Base-by-base conservation (phyloP, 2,113 vertebrate species). In the Oreochromis niloticus region DNA sequence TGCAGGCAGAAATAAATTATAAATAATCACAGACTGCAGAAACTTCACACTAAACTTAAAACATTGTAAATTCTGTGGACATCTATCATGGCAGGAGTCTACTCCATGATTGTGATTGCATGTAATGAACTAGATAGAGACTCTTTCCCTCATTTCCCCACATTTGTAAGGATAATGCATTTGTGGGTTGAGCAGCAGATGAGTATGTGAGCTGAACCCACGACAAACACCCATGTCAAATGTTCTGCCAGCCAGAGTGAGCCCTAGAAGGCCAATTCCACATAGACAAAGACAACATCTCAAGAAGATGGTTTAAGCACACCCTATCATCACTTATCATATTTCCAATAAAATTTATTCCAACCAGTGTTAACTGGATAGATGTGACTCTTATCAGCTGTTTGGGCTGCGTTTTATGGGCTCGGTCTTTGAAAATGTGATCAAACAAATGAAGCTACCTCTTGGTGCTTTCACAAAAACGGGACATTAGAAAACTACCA, bases 111-210 rank as follows among this genome's bases (percentile, higher is more conserved):
- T 16, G 7, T 59, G 24, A 16, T 9, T 59, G 56, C 56, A 59
- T 59, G 56, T 59, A 59, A 59, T 16, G 7, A 59, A 30, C 56
- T 57, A 24, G 24, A 59, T 0, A 1, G 0, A 30, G 56, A 57
- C 55, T 14, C 14, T 55, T 57, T 27, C 24, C 55, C 55, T 57
- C 55, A 1, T 57, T 14, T 27, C 24, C 12, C 22, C 55, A 57
- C 24, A 57, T 57, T 27, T 57, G 24, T 57, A 57, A 57, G 24
- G 55, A 57, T 27, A 57, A 8, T 8, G 12, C 48, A 52, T 57
- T 57, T 57, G 55, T 57, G 55, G 55, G 24, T 57, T 57, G 12
- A 57, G 55, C 12, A 57, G 13, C 56, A 59, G 22, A 56, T 24
- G 54, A 24, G n/a, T 24, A 0, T 56, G 22, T 56, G 54, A 27